A percentile compares a stretch with the other conserved stretches of the same genome.
phyloP scores from a whole-genome alignment of 1,140 invertebrate genomes.

The Drosophila busckii region DNA sequence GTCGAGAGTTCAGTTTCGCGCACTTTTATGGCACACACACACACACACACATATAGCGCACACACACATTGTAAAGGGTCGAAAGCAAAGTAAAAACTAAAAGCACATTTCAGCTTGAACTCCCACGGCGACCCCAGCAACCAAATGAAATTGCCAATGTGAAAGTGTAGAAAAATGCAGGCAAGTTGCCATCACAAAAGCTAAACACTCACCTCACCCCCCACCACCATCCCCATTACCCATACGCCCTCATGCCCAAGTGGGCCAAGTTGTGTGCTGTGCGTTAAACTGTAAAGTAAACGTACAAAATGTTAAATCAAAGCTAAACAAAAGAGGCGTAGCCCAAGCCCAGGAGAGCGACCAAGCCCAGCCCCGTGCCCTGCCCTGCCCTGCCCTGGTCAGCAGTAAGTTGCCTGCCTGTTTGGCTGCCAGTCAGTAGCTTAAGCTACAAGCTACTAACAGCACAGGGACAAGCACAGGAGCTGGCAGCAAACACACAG shows the following conservation, averaged over 20 bases:
- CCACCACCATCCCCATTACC: too few relatives aligned
- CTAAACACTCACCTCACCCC: too few relatives aligned
- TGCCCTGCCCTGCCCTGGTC: too few relatives aligned
- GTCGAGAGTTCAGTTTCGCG: constrained; percentile 63
- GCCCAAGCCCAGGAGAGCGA: constrained; percentile 1
- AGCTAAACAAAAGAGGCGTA: constrained; percentile 73
- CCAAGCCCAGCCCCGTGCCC: too few relatives aligned
- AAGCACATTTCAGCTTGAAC: constrained; percentile 75
- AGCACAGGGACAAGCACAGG: neutral
- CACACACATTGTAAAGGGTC: constrained; percentile 28
- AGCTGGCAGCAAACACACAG: too few relatives aligned
- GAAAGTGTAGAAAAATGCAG: constrained; percentile 67
- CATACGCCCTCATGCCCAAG: too few relatives aligned
- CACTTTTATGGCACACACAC: constrained; percentile 44
- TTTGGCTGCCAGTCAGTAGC: constrained; percentile 19
- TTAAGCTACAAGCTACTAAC: constrained; percentile 31
- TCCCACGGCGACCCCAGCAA: constrained; percentile 56
- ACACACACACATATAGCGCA: neutral
- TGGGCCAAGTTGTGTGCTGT: constrained; percentile 48
- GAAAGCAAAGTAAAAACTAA: constrained; percentile 47
- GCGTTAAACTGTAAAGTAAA: constrained; percentile 73
- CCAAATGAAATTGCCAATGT: constrained; percentile 72
- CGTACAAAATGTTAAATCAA: constrained; percentile 77
- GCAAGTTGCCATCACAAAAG: neutral
- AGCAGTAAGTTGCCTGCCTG: too few relatives aligned